phyloP scores from a whole-genome alignment of 1,140 invertebrate genomes.

The Chionoecetes opilio region DNA sequence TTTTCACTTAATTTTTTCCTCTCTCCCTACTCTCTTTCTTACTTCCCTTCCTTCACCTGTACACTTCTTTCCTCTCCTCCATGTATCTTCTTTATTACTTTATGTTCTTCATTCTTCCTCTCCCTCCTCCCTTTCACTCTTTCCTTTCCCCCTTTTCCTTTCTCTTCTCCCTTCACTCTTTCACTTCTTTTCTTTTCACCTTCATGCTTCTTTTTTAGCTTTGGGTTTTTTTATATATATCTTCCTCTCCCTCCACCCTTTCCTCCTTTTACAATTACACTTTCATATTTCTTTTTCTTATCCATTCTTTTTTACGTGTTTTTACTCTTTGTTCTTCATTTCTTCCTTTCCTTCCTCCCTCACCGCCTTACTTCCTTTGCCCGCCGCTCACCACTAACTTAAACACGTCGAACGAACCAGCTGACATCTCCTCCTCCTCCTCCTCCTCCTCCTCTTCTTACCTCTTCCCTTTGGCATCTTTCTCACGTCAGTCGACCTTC shows the following conservation, averaged over 20 bases:
- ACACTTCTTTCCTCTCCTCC: not conserved
- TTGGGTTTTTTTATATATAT: too few relatives aligned
- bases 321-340: not conserved
- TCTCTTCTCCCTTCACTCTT: not conserved
- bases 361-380: not conserved
- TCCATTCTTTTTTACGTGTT: not conserved
- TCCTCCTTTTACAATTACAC: too few relatives aligned
- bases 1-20: not conserved
- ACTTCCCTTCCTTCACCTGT: not conserved
- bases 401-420: not conserved
- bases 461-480: not conserved
- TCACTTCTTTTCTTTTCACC: not conserved
- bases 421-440: not conserved
- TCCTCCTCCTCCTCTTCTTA: constrained; percentile 36
- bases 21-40: not conserved
- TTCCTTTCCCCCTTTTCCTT: not conserved
- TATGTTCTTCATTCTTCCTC: not conserved
- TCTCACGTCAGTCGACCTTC: too few relatives aligned
- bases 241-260: too few relatives aligned
- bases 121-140: not conserved
- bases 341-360: not conserved
- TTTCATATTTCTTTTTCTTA: too few relatives aligned
- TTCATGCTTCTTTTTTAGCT: not conserved
- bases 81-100: not conserved
- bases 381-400: not conserved